Percentiles rank a stretch among this genome's conserved stretches.
Conservation (phyloP, 2,113 vertebrate genomes). For the Genyomyrus donnyi region DNA sequence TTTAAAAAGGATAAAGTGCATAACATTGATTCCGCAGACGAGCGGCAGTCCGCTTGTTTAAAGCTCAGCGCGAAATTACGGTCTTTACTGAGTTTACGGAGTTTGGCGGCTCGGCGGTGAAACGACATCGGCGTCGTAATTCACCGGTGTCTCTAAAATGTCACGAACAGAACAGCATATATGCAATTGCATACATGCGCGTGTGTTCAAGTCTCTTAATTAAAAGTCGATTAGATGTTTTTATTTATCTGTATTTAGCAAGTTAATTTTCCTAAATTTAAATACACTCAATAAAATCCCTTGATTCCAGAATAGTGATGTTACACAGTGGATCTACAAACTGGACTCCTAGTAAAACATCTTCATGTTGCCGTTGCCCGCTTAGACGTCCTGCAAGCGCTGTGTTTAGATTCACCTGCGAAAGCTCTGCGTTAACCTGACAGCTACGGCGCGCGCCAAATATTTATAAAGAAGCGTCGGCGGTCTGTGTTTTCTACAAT, state of each 20-base stretch:
- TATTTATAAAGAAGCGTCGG: background rate
- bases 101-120: background rate
- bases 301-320: background rate
- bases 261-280: background rate
- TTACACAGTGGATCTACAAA: background rate
- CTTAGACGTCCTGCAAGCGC: background rate
- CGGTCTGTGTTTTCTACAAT: background rate
- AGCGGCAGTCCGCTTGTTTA: background rate
- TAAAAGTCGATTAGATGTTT: background rate
- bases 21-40: slow-evolving; percentile 2
- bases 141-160: background rate
- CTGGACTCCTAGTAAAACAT: background rate
- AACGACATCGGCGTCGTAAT: background rate
- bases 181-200: background rate
- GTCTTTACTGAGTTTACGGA: background rate
- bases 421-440: background rate
- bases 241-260: background rate
- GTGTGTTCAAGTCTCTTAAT: background rate
- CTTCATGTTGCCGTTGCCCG: background rate
- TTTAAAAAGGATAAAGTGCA: background rate
- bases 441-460: background rate
- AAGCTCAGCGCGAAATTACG: background rate
- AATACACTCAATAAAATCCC: background rate
- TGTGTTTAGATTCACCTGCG: background rate
- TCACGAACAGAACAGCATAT: background rate